Percentiles rank a stretch among this genome's conserved stretches.
Evolutionary conservation across 2,888 invertebrate species (phyloP).

Genomic region (Mycalesis mineus): DNA sequence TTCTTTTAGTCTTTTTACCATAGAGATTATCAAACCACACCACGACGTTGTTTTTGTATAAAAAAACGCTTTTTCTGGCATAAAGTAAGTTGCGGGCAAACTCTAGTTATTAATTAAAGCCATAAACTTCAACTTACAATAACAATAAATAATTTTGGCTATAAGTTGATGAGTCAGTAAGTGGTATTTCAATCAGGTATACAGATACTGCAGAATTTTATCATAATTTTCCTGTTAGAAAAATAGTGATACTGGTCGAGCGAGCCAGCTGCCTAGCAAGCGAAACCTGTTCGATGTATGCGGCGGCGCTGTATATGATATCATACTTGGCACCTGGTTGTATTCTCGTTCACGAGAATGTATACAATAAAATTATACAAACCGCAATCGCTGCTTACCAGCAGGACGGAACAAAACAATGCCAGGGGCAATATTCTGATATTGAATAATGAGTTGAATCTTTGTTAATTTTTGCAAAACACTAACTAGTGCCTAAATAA

Average conservation of each 20-base stretch:
- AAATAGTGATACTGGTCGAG: neutral
- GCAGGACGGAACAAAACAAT: neutral
- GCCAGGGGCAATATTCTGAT: neutral
- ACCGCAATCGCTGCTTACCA: slow-evolving; percentile 6
- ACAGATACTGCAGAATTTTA: neutral
- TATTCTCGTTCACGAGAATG: slow-evolving; percentile 1
- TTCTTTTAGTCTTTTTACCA: too few species aligned
- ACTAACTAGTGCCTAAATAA: too few species aligned
- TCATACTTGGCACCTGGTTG: slow-evolving; percentile 10
- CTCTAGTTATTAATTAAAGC: too few species aligned
- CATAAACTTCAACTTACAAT: too few species aligned
- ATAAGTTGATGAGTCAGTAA: too few species aligned
- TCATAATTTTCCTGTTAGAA: neutral
- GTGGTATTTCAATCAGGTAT: too few species aligned
- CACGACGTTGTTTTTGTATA: too few species aligned
- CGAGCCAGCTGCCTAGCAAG: neutral
- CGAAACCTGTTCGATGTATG: slow-evolving; percentile 6
- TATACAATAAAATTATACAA: slow-evolving; percentile 3
- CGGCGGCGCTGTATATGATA: slow-evolving; percentile 11
- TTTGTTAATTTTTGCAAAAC: too few species aligned
- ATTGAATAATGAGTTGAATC: neutral
- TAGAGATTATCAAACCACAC: too few species aligned
- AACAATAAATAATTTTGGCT: too few species aligned
- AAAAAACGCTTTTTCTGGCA: too few species aligned
- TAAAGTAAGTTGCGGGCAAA: too few species aligned